Evolutionary conservation across 2,797 vertebrate genomes (phyloP).

Genomic region (Danionella dracula): DNA sequence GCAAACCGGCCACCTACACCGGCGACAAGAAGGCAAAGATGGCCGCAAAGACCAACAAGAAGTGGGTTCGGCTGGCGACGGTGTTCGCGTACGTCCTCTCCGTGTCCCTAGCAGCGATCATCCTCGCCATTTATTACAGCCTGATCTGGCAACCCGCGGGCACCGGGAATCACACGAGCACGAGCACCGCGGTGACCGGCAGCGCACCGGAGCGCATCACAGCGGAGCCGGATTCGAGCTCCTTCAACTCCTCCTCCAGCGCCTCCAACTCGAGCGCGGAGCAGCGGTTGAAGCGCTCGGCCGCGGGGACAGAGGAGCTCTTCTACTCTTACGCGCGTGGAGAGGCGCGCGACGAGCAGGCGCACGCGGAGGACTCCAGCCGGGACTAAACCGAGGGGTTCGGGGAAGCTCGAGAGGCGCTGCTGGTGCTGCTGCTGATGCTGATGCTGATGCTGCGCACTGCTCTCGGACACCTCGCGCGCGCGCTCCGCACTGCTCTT

Average conservation of each 20-base stretch:
- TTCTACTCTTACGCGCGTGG: background rate
- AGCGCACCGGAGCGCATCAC: background rate
- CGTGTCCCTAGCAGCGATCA: slow-evolving; percentile 95
- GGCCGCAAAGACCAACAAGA: slow-evolving; percentile 99
- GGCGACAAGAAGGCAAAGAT: slow-evolving; percentile 99
- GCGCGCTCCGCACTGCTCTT: too few species aligned
- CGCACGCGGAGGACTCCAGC: too few species aligned
- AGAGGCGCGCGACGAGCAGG: background rate
- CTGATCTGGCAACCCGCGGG: slow-evolving; percentile 82
- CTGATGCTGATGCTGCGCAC: too few species aligned
- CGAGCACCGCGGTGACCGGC: slow-evolving; percentile 42
- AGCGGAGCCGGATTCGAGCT: slow-evolving; percentile 23
- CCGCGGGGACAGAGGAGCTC: background rate
- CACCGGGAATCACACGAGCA: slow-evolving; percentile 49
- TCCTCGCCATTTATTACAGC: slow-evolving; percentile 96
- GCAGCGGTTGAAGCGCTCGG: too few species aligned
- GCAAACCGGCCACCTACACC: slow-evolving; percentile 96
- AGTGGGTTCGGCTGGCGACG: slow-evolving; percentile 97
- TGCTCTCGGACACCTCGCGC: too few species aligned
- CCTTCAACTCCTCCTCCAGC: background rate
- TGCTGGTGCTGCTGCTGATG: too few species aligned
- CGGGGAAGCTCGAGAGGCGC: too few species aligned
- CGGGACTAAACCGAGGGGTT: background rate
- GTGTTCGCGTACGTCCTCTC: slow-evolving; percentile 97
- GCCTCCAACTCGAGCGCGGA: background rate